These are phyloP conservation scores for Drosophila buzzatii DNA, from an alignment of 2,888 invertebrate genomes.

Conservation along the genomic window DNA sequence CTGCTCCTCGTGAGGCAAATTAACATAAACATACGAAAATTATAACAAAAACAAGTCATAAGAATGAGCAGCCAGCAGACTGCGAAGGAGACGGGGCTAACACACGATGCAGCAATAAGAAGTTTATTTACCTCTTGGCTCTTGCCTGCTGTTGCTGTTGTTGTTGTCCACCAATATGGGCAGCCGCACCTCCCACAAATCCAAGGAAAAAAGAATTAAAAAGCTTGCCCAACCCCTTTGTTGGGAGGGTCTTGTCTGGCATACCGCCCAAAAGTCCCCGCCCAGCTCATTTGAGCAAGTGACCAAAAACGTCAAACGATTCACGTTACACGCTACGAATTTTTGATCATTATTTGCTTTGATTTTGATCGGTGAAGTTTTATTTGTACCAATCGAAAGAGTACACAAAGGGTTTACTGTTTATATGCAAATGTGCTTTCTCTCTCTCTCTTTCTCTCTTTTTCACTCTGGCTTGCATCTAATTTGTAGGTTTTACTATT, in stretches of 20 bases:
- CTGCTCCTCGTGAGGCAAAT: conserved; percentile 48
- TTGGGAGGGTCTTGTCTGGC: neutral
- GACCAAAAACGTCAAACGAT: conserved; percentile 5
- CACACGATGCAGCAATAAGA: conserved; percentile 53
- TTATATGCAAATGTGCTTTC: neutral
- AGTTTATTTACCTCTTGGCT: conserved; percentile 65
- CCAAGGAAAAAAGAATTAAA: conserved; percentile 5
- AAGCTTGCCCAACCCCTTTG: conserved; percentile 12
- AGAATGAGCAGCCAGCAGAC: conserved; percentile 32
- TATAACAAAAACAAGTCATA: conserved; percentile 65
- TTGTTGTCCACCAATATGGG: conserved; percentile 27
- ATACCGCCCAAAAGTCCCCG: neutral
- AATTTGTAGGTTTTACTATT: neutral
- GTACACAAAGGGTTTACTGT: neutral
- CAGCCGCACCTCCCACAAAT: conserved; percentile 47
- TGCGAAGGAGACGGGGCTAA: conserved; percentile 6
- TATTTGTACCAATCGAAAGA: neutral
- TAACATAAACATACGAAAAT: conserved; percentile 73
- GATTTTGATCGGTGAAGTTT: neutral
- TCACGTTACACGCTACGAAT: conserved; percentile 21
- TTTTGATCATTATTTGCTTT: conserved; percentile 4
- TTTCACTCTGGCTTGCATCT: neutral
- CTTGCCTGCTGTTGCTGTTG: neutral
- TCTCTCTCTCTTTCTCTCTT: neutral
- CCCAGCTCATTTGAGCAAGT: neutral